Conservation (phyloP, 2,888 invertebrate species). For the Ophioninae sp. region DNA sequence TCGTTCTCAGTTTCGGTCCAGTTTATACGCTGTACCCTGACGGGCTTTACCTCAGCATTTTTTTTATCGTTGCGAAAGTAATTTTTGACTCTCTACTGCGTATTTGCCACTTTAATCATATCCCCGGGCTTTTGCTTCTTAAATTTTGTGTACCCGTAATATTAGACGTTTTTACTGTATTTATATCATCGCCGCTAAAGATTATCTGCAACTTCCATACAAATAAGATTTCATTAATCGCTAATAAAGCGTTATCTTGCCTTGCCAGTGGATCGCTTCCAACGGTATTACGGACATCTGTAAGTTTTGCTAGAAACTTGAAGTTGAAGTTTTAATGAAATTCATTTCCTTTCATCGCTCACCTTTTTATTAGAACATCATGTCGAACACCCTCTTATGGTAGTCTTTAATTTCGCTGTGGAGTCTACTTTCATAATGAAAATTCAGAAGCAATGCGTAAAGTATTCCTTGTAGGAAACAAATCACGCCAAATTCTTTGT, state of each 20-base stretch:
- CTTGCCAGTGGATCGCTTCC: background rate
- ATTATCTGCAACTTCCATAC: background rate
- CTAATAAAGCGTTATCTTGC: background rate
- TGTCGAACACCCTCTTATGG: no score
- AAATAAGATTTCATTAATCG: background rate
- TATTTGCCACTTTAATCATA: background rate
- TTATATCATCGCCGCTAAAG: background rate
- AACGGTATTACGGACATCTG: background rate
- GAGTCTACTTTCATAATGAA: no score
- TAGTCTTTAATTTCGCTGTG: no score
- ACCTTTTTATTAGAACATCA: no score
- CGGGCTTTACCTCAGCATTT: background rate
- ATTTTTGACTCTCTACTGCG: no score
- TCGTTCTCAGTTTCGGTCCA: background rate
- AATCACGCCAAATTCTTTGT: no score
- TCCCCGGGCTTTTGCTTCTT: background rate
- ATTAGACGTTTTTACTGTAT: background rate
- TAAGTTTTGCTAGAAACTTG: background rate
- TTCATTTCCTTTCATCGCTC: background rate
- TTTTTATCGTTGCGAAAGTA: no score
- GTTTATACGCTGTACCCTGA: background rate
- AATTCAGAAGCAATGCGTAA: no score
- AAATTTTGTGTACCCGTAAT: background rate
- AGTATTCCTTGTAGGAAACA: no score
- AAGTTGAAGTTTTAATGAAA: background rate